phyloP scores from a whole-genome alignment of 2,113 vertebrate species.

The Danio rerio region GRCz12tu NC_133191.1:29665501-29666000 shows the following conservation, averaged over 20 bases:
- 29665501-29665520: constrained; percentile 4
- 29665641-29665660: neutral
- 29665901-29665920: neutral
- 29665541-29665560: neutral
- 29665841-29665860: neutral
- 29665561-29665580: constrained; percentile 1
- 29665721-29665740: neutral
- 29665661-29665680: neutral
- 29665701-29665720: neutral
- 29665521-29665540: constrained; percentile 29
- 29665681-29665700: neutral
- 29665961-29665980: too few species aligned
- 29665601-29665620: neutral
- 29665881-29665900: neutral
- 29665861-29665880: neutral
- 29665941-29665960: too few species aligned
- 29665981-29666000: too few species aligned
- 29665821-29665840: too few species aligned
- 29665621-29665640: neutral
- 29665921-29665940: too few species aligned
- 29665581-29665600: neutral
- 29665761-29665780: neutral
- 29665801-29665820: too few species aligned
- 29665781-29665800: constrained; percentile 7
- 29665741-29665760: neutral